phyloP scores from a whole-genome alignment of 2,888 invertebrate species.

The Osmoderma eremita region DNA sequence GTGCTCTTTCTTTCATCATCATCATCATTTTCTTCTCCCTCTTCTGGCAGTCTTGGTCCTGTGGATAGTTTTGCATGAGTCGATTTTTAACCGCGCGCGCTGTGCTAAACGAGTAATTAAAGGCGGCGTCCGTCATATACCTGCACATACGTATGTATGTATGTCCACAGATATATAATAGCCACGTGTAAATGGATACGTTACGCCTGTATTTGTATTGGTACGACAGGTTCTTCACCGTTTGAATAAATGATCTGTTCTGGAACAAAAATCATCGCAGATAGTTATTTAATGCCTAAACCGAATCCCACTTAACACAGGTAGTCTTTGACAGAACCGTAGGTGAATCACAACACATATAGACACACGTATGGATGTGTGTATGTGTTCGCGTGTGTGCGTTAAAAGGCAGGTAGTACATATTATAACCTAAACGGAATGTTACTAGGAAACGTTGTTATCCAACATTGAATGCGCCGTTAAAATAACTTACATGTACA shows the following conservation, averaged over 20 bases:
- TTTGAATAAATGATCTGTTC: slow-evolving; percentile 49
- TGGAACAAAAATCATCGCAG: slow-evolving; percentile 29
- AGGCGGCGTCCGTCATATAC: neutral
- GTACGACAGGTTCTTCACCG: slow-evolving; percentile 29
- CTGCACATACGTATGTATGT: neutral
- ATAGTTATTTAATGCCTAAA: slow-evolving; percentile 7
- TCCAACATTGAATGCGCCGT: too few relatives aligned
- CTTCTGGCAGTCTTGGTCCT: neutral
- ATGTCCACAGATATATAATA: neutral
- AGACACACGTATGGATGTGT: neutral
- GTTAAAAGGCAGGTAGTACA: too few relatives aligned
- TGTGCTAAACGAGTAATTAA: slow-evolving; percentile 16
- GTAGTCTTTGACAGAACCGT: neutral
- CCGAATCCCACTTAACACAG: slow-evolving; percentile 5
- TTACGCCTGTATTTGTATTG: neutral
- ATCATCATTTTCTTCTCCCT: slow-evolving; percentile 5
- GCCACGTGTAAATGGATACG: neutral
- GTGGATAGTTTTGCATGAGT: slow-evolving; percentile 53
- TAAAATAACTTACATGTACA: too few relatives aligned
- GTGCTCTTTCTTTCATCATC: slow-evolving; percentile 11
- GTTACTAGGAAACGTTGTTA: too few relatives aligned
- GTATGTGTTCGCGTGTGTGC: too few relatives aligned
- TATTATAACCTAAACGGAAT: too few relatives aligned
- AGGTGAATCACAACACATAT: neutral
- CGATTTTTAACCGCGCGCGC: slow-evolving; percentile 45